These are phyloP conservation scores for Hoplostethus atlanticus DNA, from an alignment of 2,797 vertebrate genomes.

Conservation along the genomic window DNA sequence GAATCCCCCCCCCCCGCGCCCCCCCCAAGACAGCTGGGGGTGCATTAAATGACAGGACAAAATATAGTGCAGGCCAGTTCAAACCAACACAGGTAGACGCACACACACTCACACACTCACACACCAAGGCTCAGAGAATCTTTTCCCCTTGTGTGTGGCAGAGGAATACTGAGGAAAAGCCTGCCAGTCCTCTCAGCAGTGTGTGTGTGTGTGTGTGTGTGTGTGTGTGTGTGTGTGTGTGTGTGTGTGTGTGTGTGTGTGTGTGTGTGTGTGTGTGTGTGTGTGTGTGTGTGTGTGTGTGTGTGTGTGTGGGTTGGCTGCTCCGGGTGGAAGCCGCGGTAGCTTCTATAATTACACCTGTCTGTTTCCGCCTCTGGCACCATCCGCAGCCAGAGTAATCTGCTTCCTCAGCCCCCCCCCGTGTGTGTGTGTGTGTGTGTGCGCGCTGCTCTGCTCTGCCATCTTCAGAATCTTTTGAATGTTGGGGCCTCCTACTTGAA, in stretches of 20 bases:
- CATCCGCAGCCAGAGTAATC: conserved; percentile 70
- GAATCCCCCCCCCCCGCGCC: too few species aligned
- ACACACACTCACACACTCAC: not conserved
- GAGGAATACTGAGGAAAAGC: conserved; percentile 16
- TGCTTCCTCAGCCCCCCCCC: conserved; percentile 69
- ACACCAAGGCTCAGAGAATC: not conserved
- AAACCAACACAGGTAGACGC: not conserved
- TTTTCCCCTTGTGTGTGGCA: conserved; percentile 1
- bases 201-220: not conserved
- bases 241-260: conserved; percentile 1
- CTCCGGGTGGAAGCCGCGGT: conserved; percentile 56
- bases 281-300: conserved; percentile 1
- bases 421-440: conserved; percentile 4
- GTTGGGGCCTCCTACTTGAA: conserved; percentile 71
- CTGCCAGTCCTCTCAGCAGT: conserved; percentile 1
- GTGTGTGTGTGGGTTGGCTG: conserved; percentile 17
- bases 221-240: conserved; percentile 4
- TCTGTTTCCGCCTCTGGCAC: conserved; percentile 80
- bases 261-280: not conserved
- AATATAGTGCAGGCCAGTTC: too few species aligned
- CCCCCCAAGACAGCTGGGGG: too few species aligned
- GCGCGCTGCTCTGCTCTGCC: conserved; percentile 16
- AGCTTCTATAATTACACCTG: conserved; percentile 84
- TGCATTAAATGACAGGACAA: too few species aligned
- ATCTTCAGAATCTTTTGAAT: conserved; percentile 66